phyloP scores from a whole-genome alignment of 2,797 vertebrate species.

The Enteromius treurensis region DNA sequence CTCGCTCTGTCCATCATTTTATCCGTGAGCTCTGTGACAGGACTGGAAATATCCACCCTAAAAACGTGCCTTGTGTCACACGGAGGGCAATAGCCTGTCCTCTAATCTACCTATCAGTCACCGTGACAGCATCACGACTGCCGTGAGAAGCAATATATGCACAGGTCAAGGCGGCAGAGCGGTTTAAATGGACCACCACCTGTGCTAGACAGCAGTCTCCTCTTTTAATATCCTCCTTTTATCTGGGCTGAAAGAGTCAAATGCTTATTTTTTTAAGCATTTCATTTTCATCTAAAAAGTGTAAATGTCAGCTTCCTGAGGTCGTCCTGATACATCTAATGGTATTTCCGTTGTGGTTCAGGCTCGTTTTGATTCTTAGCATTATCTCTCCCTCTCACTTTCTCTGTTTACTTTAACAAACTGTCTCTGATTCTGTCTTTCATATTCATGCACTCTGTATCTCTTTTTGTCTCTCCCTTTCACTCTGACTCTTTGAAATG shows the following conservation, averaged over 20 bases:
- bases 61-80: conserved; percentile 49
- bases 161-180: conserved; percentile 46
- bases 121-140: conserved; percentile 55
- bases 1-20: conserved; percentile 13
- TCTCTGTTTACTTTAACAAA: background rate
- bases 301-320: background rate
- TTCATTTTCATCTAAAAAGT: background rate
- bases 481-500: conserved; percentile 40
- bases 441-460: conserved; percentile 33
- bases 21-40: conserved; percentile 24
- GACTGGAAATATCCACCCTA: conserved; percentile 40
- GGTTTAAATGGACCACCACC: conserved; percentile 36
- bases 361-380: background rate
- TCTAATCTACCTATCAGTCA: conserved; percentile 62
- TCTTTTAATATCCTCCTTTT: conserved; percentile 39
- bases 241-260: conserved; percentile 9
- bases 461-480: conserved; percentile 16
- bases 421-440: conserved; percentile 32
- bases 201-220: conserved; percentile 20
- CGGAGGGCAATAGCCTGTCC: conserved; percentile 49
- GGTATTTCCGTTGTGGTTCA: conserved; percentile 4
- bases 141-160: conserved; percentile 50
- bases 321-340: background rate
- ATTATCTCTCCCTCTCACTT: background rate
- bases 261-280: background rate